phyloP scores from a whole-genome alignment of 2,888 invertebrate species.

The Acanthoscelides obtectus region DNA sequence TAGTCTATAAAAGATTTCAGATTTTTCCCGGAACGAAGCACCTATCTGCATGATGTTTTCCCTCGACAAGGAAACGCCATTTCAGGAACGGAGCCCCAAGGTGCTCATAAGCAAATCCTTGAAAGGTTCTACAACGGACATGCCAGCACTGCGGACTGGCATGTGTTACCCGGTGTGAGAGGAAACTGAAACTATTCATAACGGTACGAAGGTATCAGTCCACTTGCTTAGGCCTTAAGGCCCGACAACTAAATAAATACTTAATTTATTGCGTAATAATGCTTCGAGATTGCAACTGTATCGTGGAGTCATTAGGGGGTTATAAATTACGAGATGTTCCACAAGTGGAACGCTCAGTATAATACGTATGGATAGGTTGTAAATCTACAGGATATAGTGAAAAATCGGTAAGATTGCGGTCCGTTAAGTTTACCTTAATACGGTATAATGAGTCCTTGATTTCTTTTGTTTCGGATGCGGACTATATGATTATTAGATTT shows the following conservation, averaged over 20 bases:
- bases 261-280: not conserved
- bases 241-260: not conserved
- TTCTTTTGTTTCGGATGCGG: too few relatives aligned
- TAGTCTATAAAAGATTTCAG: not conserved
- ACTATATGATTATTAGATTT: too few relatives aligned
- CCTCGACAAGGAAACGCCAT: not conserved
- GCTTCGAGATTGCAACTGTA: not conserved
- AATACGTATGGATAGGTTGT: not conserved
- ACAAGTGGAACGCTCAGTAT: not conserved
- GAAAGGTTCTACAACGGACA: not conserved
- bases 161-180: not conserved
- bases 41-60: not conserved
- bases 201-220: not conserved
- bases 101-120: not conserved
- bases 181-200: not conserved
- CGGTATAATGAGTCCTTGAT: too few relatives aligned
- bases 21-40: not conserved
- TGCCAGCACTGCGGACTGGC: not conserved
- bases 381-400: too few relatives aligned
- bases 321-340: not conserved
- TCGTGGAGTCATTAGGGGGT: not conserved
- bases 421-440: too few relatives aligned
- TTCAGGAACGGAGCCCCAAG: not conserved
- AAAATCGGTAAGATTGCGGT: too few relatives aligned
- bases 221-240: not conserved